phyloP scores from a whole-genome alignment of 1,140 invertebrate genomes.

The Hypsibius dujardini region DNA sequence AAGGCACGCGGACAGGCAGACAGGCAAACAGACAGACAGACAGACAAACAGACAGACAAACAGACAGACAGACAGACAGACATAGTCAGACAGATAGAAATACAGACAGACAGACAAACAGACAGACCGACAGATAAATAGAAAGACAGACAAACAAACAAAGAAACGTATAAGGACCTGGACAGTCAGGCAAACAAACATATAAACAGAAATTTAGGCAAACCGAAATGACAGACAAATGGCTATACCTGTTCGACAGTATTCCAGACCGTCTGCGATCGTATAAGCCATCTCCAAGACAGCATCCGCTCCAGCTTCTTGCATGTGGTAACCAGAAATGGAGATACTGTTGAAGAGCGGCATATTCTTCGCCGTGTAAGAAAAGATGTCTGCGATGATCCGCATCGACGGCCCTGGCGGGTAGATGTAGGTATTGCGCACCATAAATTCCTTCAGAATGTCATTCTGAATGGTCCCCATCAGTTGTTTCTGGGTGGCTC shows the following conservation, averaged over 20 bases:
- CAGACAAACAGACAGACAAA: too few relatives aligned
- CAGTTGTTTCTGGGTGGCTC: constrained; percentile 37
- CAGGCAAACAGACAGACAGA: too few relatives aligned
- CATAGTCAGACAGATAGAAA: too few relatives aligned
- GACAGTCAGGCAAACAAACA: too few relatives aligned
- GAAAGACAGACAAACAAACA: too few relatives aligned
- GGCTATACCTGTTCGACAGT: constrained; percentile 40
- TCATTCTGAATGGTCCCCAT: constrained; percentile 50
- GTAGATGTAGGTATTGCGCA: constrained; percentile 51
- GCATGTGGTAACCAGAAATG: constrained; percentile 49
- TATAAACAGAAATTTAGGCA: too few relatives aligned
- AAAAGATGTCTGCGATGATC: constrained; percentile 48
- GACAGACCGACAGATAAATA: too few relatives aligned
- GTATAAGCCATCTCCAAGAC: constrained; percentile 48
- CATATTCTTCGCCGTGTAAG: constrained; percentile 44
- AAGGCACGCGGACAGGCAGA: too few relatives aligned
- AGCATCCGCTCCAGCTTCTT: constrained; percentile 47
- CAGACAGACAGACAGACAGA: too few relatives aligned
- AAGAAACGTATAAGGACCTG: too few relatives aligned
- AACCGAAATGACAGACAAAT: too few relatives aligned
- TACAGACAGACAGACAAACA: too few relatives aligned
- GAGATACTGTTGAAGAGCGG: constrained; percentile 50
- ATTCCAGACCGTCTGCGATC: constrained; percentile 46
- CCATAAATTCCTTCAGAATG: constrained; percentile 52
- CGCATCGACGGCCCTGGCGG: constrained; percentile 47